These are phyloP conservation scores for Muschampia plurimacula DNA, from an alignment of 2,888 invertebrate genomes.

Conservation along the genomic window DNA sequence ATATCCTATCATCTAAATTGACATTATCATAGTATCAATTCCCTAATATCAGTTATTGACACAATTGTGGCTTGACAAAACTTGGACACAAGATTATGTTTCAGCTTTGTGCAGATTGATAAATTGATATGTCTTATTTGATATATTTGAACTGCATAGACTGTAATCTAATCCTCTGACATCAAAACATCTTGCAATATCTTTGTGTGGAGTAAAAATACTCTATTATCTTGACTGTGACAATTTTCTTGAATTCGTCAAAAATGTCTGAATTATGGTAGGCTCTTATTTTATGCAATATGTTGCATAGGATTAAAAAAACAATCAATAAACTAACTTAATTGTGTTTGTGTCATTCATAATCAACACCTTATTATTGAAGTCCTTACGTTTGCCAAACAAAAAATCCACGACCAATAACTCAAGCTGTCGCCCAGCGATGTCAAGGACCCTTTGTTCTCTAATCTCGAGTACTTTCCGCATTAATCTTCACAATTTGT, in stretches of 20 bases:
- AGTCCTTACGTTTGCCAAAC: neutral
- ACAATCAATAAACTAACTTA: neutral
- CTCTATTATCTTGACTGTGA: neutral
- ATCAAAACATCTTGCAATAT: constrained; percentile 3
- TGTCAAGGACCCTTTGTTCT: constrained; percentile 20
- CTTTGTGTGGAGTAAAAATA: neutral
- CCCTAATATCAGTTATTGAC: constrained; percentile 20
- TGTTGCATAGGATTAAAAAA: neutral
- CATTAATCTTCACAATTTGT: constrained; percentile 41
- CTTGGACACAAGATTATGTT: constrained; percentile 7
- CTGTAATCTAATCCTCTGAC: constrained; percentile 22
- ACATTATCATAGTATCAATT: neutral
- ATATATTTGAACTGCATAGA: constrained; percentile 25
- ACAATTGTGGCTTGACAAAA: constrained; percentile 15
- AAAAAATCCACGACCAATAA: neutral
- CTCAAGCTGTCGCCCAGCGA: neutral
- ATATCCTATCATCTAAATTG: neutral
- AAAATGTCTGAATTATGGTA: neutral
- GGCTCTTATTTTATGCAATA: too few relatives aligned
- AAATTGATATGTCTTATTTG: constrained; percentile 18
- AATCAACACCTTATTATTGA: neutral
- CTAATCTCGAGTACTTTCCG: constrained; percentile 24
- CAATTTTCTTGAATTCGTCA: neutral
- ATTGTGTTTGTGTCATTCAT: neutral
- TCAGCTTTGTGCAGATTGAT: constrained; percentile 18